phyloP scores from a whole-genome alignment of 2,797 vertebrate species.

The Pseudochromis fuscus region DNA sequence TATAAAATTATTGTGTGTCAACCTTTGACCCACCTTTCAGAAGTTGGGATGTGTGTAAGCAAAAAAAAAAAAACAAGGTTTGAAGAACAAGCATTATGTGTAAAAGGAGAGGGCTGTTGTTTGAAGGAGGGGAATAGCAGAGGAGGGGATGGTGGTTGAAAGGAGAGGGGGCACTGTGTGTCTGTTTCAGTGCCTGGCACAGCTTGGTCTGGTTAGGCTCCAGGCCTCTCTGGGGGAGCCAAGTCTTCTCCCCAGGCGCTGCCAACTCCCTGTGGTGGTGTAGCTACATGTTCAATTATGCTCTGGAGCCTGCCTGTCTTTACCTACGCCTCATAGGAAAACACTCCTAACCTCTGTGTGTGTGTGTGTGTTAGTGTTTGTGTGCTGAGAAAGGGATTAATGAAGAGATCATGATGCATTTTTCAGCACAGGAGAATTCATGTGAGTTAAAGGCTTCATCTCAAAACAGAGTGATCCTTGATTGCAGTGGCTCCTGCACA shows the following conservation, averaged over 20 bases:
- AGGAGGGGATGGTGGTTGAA: constrained; percentile 31
- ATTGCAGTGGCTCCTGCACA: constrained; percentile 34
- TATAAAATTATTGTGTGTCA: constrained; percentile 36
- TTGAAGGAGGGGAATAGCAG: constrained; percentile 41
- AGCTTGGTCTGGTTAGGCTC: constrained; percentile 71
- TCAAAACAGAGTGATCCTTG: constrained; percentile 41
- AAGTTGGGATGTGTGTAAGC: background rate
- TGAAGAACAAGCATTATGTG: constrained; percentile 15
- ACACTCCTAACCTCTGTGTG: constrained; percentile 55
- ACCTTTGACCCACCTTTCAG: constrained; percentile 42
- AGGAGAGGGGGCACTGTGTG: constrained; percentile 52
- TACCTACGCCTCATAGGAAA: constrained; percentile 76
- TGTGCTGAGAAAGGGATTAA: constrained; percentile 42
- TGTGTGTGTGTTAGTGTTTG: constrained; percentile 55
- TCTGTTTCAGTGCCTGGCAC: constrained; percentile 73
- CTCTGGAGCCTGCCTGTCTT: constrained; percentile 83
- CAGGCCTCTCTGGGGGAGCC: constrained; percentile 78
- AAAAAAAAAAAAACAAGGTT: constrained; percentile 12
- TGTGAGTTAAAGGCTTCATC: constrained; percentile 20
- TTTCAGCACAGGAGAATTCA: constrained; percentile 34
- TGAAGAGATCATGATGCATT: constrained; percentile 49
- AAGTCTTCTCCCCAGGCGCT: constrained; percentile 77
- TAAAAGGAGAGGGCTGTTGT: constrained; percentile 34
- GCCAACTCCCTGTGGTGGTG: constrained; percentile 84
- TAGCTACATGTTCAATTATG: constrained; percentile 84